phyloP scores from a whole-genome alignment of 1,140 invertebrate genomes.

The Drosophila azteca region DNA sequence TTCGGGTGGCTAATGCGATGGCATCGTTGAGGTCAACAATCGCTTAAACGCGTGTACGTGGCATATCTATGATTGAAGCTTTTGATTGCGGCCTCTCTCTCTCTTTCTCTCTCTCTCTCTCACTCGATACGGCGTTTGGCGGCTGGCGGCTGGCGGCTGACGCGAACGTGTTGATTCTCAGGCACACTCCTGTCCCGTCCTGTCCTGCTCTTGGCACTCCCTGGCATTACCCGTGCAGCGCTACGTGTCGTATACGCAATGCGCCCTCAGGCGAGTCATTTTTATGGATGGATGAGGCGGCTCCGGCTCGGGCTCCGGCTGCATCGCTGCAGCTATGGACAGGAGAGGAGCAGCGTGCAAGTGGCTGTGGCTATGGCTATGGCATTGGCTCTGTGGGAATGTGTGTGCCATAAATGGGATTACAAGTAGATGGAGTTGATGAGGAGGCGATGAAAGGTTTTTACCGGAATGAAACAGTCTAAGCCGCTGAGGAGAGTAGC shows the following conservation, averaged over 20 bases:
- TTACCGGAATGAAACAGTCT: conserved; percentile 1
- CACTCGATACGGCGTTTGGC: not conserved
- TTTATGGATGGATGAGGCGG: conserved; percentile 8
- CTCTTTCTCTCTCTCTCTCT: conserved; percentile 18
- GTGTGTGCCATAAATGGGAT: conserved; percentile 42
- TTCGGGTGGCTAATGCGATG: conserved; percentile 43
- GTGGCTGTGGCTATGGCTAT: too few relatives aligned
- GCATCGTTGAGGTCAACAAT: conserved; percentile 70
- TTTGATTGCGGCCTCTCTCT: conserved; percentile 53
- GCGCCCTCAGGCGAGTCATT: conserved; percentile 46
- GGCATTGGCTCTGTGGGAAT: not conserved
- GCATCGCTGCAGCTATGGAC: too few relatives aligned
- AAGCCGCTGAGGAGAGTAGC: not conserved
- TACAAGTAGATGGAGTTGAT: conserved; percentile 20
- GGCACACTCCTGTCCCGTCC: not conserved
- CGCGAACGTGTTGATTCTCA: conserved; percentile 65
- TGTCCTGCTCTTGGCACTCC: not conserved
- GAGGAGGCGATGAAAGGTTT: not conserved
- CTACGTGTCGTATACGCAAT: conserved; percentile 49
- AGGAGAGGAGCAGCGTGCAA: not conserved
- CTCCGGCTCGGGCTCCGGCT: too few relatives aligned
- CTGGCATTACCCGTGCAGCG: not conserved
- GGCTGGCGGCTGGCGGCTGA: not conserved
- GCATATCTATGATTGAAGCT: conserved; percentile 74
- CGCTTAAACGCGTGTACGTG: conserved; percentile 72